A percentile compares a stretch with the other conserved stretches of the same genome.
phyloP scores from a whole-genome alignment of 2,113 vertebrate species.

The Melanotaenia duboulayi region DNA sequence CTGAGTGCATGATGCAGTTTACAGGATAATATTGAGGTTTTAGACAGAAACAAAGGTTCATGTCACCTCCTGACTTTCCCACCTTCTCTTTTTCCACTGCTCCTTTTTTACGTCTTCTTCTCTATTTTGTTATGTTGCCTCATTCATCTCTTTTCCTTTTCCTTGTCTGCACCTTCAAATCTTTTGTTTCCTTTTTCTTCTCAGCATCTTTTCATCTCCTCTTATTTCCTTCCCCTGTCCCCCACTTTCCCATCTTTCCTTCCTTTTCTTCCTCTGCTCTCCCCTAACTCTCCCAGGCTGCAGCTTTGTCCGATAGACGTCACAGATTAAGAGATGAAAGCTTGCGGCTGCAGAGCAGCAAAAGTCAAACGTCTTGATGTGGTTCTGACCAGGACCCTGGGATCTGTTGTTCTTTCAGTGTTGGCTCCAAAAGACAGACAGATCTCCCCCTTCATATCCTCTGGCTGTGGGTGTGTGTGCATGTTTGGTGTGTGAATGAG shows the following conservation, averaged over 20 bases:
- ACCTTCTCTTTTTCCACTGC: conserved; percentile 5
- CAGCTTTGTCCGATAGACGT: conserved; percentile 71
- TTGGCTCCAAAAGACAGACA: conserved; percentile 70
- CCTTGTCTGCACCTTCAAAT: not conserved
- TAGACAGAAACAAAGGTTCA: conserved; percentile 10
- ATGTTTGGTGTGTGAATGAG: conserved; percentile 54
- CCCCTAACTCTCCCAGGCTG: conserved; percentile 55
- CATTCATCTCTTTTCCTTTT: not conserved
- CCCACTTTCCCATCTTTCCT: conserved; percentile 16
- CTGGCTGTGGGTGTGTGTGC: conserved; percentile 48
- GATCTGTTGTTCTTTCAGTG: conserved; percentile 79
- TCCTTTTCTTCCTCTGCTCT: conserved; percentile 43
- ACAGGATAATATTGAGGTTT: conserved; percentile 11
- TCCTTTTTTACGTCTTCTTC: not conserved
- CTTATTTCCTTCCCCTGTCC: not conserved
- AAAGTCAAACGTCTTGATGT: conserved; percentile 78
- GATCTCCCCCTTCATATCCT: conserved; percentile 71
- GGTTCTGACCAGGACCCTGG: conserved; percentile 69
- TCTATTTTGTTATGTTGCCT: not conserved
- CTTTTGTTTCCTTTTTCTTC: not conserved
- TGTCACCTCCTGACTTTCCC: conserved; percentile 6
- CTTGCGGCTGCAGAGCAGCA: conserved; percentile 50
- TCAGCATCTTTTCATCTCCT: not conserved
- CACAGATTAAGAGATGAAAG: conserved; percentile 77
- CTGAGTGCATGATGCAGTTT: conserved; percentile 2